A percentile compares a stretch with the other conserved stretches of the same genome.
phyloP scores from a whole-genome alignment of 2,113 vertebrate genomes.

The Mesoclemmys tuberculata region DNA sequence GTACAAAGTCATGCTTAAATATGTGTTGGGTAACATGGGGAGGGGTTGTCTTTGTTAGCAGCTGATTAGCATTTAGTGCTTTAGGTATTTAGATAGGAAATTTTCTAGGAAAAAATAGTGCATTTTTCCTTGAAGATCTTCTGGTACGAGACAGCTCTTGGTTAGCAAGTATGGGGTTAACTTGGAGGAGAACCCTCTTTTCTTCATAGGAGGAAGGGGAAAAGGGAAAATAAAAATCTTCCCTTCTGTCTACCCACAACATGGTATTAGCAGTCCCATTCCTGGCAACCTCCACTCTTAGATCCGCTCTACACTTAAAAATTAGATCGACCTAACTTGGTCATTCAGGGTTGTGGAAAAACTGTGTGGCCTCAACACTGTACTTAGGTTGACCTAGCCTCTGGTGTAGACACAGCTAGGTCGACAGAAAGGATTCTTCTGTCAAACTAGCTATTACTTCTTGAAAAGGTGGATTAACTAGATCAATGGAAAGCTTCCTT shows the following conservation, averaged over 20 bases:
- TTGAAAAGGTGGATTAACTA: not conserved
- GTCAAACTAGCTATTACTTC: not conserved
- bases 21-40: slow-evolving; percentile 6
- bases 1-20: not conserved
- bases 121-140: not conserved
- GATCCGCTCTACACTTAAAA: not conserved
- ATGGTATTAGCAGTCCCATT: not conserved
- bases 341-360: not conserved
- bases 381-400: not conserved
- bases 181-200: accelerated
- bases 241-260: not conserved
- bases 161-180: not conserved
- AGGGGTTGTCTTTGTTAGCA: slow-evolving; percentile 59
- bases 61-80: slow-evolving; percentile 18
- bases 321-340: not conserved
- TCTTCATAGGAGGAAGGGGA: not conserved
- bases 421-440: not conserved
- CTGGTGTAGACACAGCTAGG: not conserved
- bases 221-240: not conserved
- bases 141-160: accelerated
- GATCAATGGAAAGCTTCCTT: not conserved
- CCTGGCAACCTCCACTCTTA: not conserved
- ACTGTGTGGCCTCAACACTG: not conserved
- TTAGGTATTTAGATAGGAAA: not conserved
- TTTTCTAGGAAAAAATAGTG: not conserved